Base-by-base conservation (phyloP, 2,113 vertebrate species). In the Plestiodon gilberti region DNA sequence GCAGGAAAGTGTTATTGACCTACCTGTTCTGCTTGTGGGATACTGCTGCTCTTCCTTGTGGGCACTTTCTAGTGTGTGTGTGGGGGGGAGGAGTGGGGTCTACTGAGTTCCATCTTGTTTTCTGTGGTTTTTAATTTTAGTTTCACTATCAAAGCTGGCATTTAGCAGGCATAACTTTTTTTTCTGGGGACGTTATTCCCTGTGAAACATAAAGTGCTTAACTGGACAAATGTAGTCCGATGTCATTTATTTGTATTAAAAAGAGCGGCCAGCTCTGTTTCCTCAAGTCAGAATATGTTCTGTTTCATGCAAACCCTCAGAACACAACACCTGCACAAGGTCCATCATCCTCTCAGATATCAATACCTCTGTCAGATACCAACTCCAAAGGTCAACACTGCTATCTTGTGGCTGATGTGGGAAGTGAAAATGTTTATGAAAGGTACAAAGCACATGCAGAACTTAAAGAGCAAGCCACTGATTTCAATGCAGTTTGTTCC, bases 371-470 rank as follows among this genome's bases (percentile, higher is more conserved):
- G 75, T n/a, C 8, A 0, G 13, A 6, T 11, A 61, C n/a, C 10
- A 65, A 1, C 75, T 85, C n/a, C 71, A 78, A 94, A 95, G 86
- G 79, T 70, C 88, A 95, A 96, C 88, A 96, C 95, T 96, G 71
- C 96, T 96, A 96, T 92, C 96, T 96, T 92, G 96, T 96, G 96
- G 96, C 57, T 57, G 1, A 1, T 22, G 1, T 28, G 86, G 87
- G 90, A 92, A 96, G 93, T 2, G 40, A 15, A 62, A 0, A 25
- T 33, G 18, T 62, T 33, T 35, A 23, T 70, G 38, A 33, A 23
- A 30, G 43, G n/a, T 33, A n/a, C 4, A 14, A 25, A 35, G 38
- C 70, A 82, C 10, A 33, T 23, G 18, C 48, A 28, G 23, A 28
- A 1, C 14, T 18, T 25, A 61, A 62, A 57, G 40, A 52, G 35